Evolutionary conservation across 2,797 vertebrate species (phyloP), one percentile per base, ranked within the genome.

Genomic region (Anabacerthia variegaticeps): DNA sequence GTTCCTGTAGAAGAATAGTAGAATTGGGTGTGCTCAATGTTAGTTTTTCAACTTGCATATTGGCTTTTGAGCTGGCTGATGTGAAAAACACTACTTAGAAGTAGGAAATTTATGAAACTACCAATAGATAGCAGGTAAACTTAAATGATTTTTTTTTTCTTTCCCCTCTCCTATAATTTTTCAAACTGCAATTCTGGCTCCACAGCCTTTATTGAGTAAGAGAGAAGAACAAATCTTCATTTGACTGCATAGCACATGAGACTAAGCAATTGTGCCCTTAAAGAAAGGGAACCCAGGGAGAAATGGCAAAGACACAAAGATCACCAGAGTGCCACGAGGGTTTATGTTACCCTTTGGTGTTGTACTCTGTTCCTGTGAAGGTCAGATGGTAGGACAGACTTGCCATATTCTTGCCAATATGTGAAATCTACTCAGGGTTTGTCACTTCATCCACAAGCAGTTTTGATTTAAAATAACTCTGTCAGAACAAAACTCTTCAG

Each of bases 391-490:
- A 72, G 59, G 36, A 87, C n/a, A 74, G n/a, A 46, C 34, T 91
- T 5, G 4, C 39, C 20, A 0, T 90, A 28, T 86, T 89, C 69
- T 90, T 95, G 88, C 88, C 90, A 81, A 62, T 69, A 59, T 21
- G 26, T 73, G 69, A 93, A 92, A 86, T 2, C 2, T 75, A 55
- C 94, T 95, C 92, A 90, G 95, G 95, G 85, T 92, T 95, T 95
- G 43, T 84, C 0, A 0, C n/a, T 92, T 93, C 21, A 12, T 66
- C 27, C 84, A 20, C 43, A 43, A 69, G 58, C 43, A 41, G 41
- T 54, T 94, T 75, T 78, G 44, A 48, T 73, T 84, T 92, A 69
- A 92, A 83, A 27, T 37, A 72, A 21, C n/a, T 78, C 12, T 72
- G 21, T 55, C 43, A 52, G 69, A 94, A 65, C 51, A 88, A 85